Evolutionary conservation across 2,797 vertebrate species (phyloP).

Genomic region (Dendrocincla fuliginosa): DNA sequence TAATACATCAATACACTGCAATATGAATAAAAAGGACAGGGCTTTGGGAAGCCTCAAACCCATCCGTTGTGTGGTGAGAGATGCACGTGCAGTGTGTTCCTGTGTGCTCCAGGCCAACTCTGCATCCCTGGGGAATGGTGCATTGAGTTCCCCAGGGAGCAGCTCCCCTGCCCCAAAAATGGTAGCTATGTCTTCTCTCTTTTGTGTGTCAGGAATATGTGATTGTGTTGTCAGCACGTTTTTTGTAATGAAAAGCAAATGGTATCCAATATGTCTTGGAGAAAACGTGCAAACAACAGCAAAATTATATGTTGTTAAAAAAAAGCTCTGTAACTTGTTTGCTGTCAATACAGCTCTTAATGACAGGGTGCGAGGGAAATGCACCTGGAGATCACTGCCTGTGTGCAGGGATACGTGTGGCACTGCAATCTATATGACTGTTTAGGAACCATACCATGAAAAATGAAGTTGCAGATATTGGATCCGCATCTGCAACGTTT

Average conservation of each 20-base stretch:
- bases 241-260: conserved; percentile 79
- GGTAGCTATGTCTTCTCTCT: conserved; percentile 62
- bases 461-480: not conserved
- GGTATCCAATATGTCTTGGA: conserved; percentile 73
- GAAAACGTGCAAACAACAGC: conserved; percentile 76
- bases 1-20: conserved; percentile 20
- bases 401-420: not conserved
- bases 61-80: not conserved
- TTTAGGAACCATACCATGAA: not conserved
- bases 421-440: not conserved
- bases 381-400: not conserved
- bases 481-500: not conserved
- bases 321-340: conserved; percentile 74
- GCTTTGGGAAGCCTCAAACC: not conserved
- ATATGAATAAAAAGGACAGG: not conserved
- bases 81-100: accelerated
- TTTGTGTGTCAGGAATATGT: conserved; percentile 73
- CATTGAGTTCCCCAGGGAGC: not conserved
- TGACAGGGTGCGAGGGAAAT: conserved; percentile 62
- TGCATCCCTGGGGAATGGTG: not conserved
- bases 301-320: conserved; percentile 77
- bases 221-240: conserved; percentile 79
- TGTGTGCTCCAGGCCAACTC: not conserved
- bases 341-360: conserved; percentile 76
- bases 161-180: conserved; percentile 11